These are phyloP conservation scores for Lanius ludovicianus DNA, from an alignment of 2,113 vertebrate genomes.

Conservation along the genomic window DNA sequence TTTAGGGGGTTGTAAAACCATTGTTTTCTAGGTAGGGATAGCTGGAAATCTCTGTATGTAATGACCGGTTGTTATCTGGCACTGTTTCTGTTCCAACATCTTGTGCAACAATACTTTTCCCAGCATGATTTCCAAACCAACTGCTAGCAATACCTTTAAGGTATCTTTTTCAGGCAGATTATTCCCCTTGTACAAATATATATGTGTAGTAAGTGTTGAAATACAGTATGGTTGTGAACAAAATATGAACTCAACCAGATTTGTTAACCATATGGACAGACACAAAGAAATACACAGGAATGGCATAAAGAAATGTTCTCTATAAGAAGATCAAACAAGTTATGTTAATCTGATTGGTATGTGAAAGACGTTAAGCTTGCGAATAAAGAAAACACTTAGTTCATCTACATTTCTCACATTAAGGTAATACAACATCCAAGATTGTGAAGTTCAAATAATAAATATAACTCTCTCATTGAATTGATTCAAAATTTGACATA, in stretches of 20 bases:
- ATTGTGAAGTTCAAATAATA: not conserved
- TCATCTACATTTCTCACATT: not conserved
- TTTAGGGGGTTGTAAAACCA: not conserved
- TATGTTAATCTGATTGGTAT: not conserved
- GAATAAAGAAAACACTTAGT: not conserved
- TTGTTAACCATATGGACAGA: slow-evolving; percentile 8
- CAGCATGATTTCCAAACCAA: slow-evolving; percentile 1
- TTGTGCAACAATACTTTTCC: slow-evolving; percentile 3
- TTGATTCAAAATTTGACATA: not conserved
- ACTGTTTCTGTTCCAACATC: not conserved
- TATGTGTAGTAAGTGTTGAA: not conserved
- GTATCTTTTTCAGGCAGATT: not conserved
- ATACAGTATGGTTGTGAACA: not conserved
- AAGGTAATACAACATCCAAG: not conserved
- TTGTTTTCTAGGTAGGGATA: not conserved
- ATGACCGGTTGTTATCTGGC: not conserved
- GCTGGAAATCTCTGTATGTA: not conserved
- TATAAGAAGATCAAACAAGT: not conserved
- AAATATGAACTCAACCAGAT: not conserved
- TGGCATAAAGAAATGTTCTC: not conserved
- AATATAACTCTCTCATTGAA: not conserved
- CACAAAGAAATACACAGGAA: not conserved
- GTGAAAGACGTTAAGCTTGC: not conserved
- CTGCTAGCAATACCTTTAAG: not conserved
- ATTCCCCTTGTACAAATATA: not conserved